Evolutionary conservation across 37 sponge, comb jelly and placozoan species (phyloP).

Genomic region (Spongilla lacustris): DNA sequence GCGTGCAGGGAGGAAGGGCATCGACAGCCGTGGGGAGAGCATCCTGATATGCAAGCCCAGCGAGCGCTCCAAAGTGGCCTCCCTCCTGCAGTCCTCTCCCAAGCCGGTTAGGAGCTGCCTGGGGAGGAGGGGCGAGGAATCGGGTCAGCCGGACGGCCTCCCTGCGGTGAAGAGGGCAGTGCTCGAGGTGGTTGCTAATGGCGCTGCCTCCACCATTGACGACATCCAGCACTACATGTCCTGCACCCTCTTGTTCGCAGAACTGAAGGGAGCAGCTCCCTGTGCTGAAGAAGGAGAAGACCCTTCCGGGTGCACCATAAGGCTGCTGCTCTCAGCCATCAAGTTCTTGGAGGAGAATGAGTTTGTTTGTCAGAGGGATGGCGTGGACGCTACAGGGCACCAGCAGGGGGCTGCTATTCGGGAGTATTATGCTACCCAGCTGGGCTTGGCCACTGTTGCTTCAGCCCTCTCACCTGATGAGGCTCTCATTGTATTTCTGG

Average conservation of each 20-base stretch:
- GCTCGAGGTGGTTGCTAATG: slow-evolving; percentile 90
- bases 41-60: slow-evolving; percentile 89
- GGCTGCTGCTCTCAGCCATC: slow-evolving; percentile 43
- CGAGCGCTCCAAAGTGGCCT: slow-evolving; percentile 72
- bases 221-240: slow-evolving; percentile 70
- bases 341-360: slow-evolving; percentile 81
- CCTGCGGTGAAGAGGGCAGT: slow-evolving; percentile 90
- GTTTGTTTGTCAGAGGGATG: slow-evolving; percentile 64
- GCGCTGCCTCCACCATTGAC: slow-evolving; percentile 49
- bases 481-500: slow-evolving; percentile 87
- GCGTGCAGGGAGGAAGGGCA: slow-evolving; percentile 96
- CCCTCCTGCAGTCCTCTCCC: slow-evolving; percentile 71
- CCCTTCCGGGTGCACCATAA: neutral
- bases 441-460: slow-evolving; percentile 91
- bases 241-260: slow-evolving; percentile 90
- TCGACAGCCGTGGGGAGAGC: slow-evolving; percentile 92
- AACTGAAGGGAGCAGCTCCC: slow-evolving; percentile 28
- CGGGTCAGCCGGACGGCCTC: neutral
- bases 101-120: slow-evolving; percentile 90
- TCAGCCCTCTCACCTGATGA: slow-evolving; percentile 94
- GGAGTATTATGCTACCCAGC: slow-evolving; percentile 84
- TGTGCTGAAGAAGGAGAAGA: neutral
- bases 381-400: no score
- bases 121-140: neutral
- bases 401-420: neutral